phyloP scores from a whole-genome alignment of 2,797 vertebrate species.

The Ptychobarbus kaznakovi region DNA sequence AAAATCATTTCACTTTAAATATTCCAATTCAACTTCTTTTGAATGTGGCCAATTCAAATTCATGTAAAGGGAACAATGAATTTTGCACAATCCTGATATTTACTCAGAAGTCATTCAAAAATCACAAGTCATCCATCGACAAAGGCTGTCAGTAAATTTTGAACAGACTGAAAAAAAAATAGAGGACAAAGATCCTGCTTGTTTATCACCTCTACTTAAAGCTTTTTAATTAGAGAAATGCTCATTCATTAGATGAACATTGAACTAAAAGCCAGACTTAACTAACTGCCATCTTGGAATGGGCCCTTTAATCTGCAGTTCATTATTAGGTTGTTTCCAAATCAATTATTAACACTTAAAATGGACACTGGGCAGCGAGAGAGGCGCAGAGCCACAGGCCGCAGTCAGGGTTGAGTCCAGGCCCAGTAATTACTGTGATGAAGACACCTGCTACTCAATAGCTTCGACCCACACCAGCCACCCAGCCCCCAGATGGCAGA shows the following conservation, averaged over 20 bases:
- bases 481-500: conserved; percentile 79
- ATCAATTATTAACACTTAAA: conserved; percentile 86
- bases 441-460: conserved; percentile 88
- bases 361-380: conserved; percentile 71
- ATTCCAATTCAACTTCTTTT: background rate
- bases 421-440: conserved; percentile 79
- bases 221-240: conserved; percentile 74
- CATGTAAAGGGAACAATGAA: background rate
- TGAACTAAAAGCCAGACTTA: conserved; percentile 70
- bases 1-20: background rate
- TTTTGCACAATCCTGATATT: background rate
- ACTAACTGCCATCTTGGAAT: conserved; percentile 74
- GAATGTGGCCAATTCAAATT: background rate
- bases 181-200: background rate
- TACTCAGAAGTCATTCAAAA: background rate
- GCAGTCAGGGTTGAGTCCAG: conserved; percentile 74
- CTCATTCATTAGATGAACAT: conserved; percentile 71
- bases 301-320: conserved; percentile 76
- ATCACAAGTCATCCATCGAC: background rate
- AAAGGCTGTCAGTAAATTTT: background rate
- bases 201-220: conserved; percentile 51
- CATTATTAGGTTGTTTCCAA: conserved; percentile 82
- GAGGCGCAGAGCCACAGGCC: conserved; percentile 70
- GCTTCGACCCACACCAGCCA: conserved; percentile 82
- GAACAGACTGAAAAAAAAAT: background rate